phyloP scores from a whole-genome alignment of 1,140 invertebrate genomes.

The Bemisia tabaci region DNA sequence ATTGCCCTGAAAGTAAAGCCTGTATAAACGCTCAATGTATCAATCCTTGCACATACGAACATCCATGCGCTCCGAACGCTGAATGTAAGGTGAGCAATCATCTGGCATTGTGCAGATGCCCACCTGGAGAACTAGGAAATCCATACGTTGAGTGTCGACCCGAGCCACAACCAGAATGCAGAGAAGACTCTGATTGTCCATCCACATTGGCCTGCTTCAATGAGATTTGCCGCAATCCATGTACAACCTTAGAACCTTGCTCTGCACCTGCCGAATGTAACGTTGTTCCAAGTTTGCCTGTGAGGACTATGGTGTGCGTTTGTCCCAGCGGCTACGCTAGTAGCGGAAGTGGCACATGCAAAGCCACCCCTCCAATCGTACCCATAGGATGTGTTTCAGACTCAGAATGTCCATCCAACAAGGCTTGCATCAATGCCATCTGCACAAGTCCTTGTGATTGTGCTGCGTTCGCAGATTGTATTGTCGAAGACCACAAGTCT shows the following conservation, averaged over 20 bases:
- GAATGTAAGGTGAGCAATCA: constrained; percentile 70
- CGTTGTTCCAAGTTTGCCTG: constrained; percentile 61
- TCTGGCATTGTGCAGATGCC: constrained; percentile 67
- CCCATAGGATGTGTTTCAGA: constrained; percentile 56
- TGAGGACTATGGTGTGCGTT: constrained; percentile 75
- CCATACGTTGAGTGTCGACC: constrained; percentile 63
- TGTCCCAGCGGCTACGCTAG: constrained; percentile 79
- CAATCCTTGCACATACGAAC: constrained; percentile 64
- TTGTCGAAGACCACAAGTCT: constrained; percentile 65
- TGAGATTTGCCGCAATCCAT: constrained; percentile 70
- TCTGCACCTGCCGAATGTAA: constrained; percentile 60
- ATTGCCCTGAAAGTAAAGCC: constrained; percentile 69
- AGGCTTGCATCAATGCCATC: constrained; percentile 60
- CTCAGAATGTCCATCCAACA: constrained; percentile 55
- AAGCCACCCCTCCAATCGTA: constrained; percentile 46
- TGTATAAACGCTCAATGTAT: constrained; percentile 77
- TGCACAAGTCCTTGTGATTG: constrained; percentile 71
- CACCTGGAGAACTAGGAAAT: constrained; percentile 51
- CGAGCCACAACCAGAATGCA: constrained; percentile 58
- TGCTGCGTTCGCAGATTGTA: constrained; percentile 63
- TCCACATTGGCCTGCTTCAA: constrained; percentile 62
- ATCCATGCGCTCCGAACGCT: constrained; percentile 59
- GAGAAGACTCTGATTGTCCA: constrained; percentile 66
- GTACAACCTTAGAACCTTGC: constrained; percentile 60
- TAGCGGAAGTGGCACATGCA: constrained; percentile 62